These are phyloP conservation scores for Euwallacea fornicatus DNA, from an alignment of 1,140 invertebrate genomes.

Conservation along the genomic window DNA sequence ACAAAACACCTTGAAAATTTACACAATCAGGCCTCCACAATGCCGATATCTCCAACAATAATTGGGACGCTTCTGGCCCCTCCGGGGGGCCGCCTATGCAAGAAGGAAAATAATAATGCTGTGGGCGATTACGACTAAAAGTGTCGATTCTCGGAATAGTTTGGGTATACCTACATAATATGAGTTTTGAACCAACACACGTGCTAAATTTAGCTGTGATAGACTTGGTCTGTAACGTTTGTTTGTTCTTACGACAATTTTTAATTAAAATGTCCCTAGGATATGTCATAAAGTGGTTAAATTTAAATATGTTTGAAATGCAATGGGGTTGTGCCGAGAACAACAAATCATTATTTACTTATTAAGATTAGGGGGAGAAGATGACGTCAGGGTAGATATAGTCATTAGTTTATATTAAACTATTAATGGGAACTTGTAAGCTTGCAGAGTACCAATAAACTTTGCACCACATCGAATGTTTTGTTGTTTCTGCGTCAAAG, in stretches of 20 bases:
- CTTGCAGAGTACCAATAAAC: conserved; percentile 26
- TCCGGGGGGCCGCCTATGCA: no score
- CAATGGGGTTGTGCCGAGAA: no score
- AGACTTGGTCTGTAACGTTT: background rate
- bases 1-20: no score
- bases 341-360: no score
- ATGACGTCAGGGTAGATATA: no score
- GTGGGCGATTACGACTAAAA: conserved; percentile 26
- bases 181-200: conserved; percentile 8
- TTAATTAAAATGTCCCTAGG: conserved; percentile 13
- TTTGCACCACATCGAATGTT: conserved; percentile 46
- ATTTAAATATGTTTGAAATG: no score
- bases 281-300: no score
- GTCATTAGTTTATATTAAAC: no score
- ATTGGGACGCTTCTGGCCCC: conserved; percentile 4
- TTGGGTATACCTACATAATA: conserved; percentile 9
- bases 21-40: no score
- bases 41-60: background rate
- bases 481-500: conserved; percentile 23
- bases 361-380: no score
- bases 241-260: conserved; percentile 20
- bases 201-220: conserved; percentile 35
- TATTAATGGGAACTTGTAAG: no score
- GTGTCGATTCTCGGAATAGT: conserved; percentile 28
- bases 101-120: background rate